Base-by-base conservation (phyloP, 2,113 vertebrate species). In the Pelmatolapia mariae region DNA sequence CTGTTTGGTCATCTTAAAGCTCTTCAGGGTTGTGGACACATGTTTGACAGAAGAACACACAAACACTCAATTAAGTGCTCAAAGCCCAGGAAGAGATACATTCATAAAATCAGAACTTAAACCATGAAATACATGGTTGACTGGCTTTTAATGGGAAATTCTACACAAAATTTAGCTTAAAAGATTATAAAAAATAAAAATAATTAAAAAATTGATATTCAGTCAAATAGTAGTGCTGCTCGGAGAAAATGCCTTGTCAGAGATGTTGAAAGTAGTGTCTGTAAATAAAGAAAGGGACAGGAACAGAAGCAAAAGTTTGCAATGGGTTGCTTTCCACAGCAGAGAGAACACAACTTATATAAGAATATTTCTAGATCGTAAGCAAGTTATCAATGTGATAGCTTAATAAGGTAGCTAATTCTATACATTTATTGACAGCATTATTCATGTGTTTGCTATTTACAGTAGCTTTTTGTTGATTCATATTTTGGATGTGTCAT, bases 121-220 rank as follows among this genome's bases (percentile, higher is more conserved):
- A 31, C 26, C 15, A 33, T 33, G 5, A 61, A 63, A 33, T 63
- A 63, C 29, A 63, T 63, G 29, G 16, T 33, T 33, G 59, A 33
- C 9, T 19, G 29, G 33, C 59, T 63, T 63, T 63, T 63, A 19
- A 33, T 63, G 29, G 29, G 29, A 33, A 2, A 63, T 33, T 63
- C 29, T 63, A 19, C 29, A 19, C 5, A 63, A 63, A 63, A 63
- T 33, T 19, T 19, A 33, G 0, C 16, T 0, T 11, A 63, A 19
- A 63, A 33, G 0, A 63, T 63, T 33, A 33, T 63, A 63, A 1
- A 10, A 33, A 63, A 11, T 6, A 33, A 63, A 61, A 61, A 0
- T 5, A 19, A 33, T 61, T 1, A 29, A 24, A 59, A 33, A 33
- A 1, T 1, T 4, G 0, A 61, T 61, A 33, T 33, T 4, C 16